Conservation (phyloP, 2,888 invertebrate species). For the Volucella zonaria region DNA sequence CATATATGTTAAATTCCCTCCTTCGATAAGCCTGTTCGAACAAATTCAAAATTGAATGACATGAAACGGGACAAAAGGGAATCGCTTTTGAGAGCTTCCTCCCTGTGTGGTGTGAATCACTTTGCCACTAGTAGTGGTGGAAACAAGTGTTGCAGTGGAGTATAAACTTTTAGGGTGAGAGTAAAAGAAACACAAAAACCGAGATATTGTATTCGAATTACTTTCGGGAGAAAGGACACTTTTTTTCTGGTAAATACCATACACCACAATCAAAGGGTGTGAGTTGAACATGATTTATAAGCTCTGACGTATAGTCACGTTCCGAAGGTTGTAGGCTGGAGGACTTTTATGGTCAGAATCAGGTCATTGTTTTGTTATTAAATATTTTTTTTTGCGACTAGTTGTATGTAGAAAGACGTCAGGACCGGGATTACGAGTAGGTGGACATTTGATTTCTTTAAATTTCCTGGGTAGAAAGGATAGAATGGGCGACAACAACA, state of each 20-base stretch:
- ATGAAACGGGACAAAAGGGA: conserved; percentile 18
- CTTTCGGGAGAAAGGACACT: conserved; percentile 17
- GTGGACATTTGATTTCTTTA: too few relatives aligned
- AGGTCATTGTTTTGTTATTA: too few relatives aligned
- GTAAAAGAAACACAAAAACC: conserved; percentile 12
- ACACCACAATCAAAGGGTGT: not conserved
- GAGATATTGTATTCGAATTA: conserved; percentile 26
- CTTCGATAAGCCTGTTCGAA: not conserved
- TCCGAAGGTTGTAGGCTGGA: too few relatives aligned
- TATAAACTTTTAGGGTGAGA: not conserved
- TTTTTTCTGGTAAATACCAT: not conserved
- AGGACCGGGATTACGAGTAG: too few relatives aligned
- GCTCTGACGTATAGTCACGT: not conserved
- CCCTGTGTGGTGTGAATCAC: not conserved
- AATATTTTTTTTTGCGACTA: too few relatives aligned
- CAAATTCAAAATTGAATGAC: conserved; percentile 34
- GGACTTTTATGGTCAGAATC: too few relatives aligned
- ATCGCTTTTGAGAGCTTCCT: conserved; percentile 5
- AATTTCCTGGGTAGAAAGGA: too few relatives aligned
- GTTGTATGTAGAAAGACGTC: too few relatives aligned
- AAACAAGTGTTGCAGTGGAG: not conserved
- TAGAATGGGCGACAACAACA: too few relatives aligned
- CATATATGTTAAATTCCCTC: too few relatives aligned
- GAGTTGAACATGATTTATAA: conserved; percentile 2
- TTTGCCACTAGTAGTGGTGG: not conserved